These are phyloP conservation scores for Dicranocentrus wangi DNA, from an alignment of 2,888 invertebrate species.

Conservation along the genomic window DNA sequence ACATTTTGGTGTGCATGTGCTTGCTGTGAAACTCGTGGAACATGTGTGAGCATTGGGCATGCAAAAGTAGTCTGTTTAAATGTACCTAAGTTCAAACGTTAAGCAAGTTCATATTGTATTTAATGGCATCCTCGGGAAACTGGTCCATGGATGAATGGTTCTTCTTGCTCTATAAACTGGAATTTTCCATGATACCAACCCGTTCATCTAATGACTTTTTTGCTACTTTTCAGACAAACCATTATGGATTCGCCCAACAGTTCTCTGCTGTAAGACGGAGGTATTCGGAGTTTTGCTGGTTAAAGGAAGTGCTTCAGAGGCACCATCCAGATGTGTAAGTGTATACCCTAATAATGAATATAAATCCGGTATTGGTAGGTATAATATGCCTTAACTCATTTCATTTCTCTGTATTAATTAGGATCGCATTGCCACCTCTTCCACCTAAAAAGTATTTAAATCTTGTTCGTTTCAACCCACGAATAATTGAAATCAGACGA, in stretches of 20 bases:
- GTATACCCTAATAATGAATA: background rate
- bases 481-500: conserved; percentile 67
- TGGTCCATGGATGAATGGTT: conserved; percentile 18
- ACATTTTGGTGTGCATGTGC: conserved; percentile 35
- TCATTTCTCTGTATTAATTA: too few species aligned
- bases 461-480: conserved; percentile 66
- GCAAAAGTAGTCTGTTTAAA: background rate
- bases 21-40: too few species aligned
- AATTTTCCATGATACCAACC: background rate
- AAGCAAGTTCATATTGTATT: background rate
- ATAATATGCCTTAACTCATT: too few species aligned
- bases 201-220: conserved; percentile 1
- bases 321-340: conserved; percentile 71
- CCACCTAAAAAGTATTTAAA: conserved; percentile 70
- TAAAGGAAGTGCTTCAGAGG: conserved; percentile 63
- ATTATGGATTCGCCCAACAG: conserved; percentile 66
- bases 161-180: background rate
- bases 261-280: conserved; percentile 68
- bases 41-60: too few species aligned
- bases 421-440: conserved; percentile 65
- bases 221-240: conserved; percentile 67
- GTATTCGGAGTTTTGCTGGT: conserved; percentile 71
- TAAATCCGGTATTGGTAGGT: conserved; percentile 5
- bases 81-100: background rate
- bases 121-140: conserved; percentile 11